phyloP scores from a whole-genome alignment of 2,888 invertebrate species.

The Carpatolechia fugitivella region DNA sequence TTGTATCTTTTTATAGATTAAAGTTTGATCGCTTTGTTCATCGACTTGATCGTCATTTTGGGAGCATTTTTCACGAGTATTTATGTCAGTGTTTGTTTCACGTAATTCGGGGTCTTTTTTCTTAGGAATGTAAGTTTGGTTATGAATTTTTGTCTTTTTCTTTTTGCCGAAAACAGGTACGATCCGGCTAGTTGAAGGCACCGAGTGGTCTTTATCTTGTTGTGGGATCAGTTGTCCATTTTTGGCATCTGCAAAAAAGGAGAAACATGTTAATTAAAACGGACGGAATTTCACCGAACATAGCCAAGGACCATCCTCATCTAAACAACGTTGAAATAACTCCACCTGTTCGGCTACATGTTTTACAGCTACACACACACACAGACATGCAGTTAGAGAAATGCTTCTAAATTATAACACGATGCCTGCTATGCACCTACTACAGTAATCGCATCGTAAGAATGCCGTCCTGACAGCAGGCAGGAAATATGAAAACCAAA shows the following conservation, averaged over 20 bases:
- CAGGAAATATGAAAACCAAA: too few species aligned
- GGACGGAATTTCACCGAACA: too few species aligned
- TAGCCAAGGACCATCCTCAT: too few species aligned
- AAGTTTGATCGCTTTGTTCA: neutral
- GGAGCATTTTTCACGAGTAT: neutral
- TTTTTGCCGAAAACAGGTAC: conserved; percentile 42
- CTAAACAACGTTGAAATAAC: too few species aligned
- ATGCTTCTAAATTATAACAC: too few species aligned
- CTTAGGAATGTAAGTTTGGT: conserved; percentile 24
- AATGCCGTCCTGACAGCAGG: too few species aligned
- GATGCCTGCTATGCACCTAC: too few species aligned
- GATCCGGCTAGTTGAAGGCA: conserved; percentile 20
- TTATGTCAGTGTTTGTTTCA: neutral
- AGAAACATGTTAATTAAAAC: too few species aligned
- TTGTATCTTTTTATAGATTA: neutral
- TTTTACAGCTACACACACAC: too few species aligned
- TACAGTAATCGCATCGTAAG: too few species aligned
- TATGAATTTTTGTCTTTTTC: conserved; percentile 18
- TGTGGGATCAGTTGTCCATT: neutral
- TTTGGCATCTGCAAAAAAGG: neutral
- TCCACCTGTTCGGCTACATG: too few species aligned
- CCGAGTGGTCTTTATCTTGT: neutral
- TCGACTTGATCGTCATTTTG: neutral
- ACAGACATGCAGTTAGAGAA: too few species aligned
- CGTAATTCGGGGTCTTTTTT: neutral